These are phyloP conservation scores for Empidonax alnorum DNA, from an alignment of 2,113 vertebrate genomes.

Conservation along the genomic window DNA sequence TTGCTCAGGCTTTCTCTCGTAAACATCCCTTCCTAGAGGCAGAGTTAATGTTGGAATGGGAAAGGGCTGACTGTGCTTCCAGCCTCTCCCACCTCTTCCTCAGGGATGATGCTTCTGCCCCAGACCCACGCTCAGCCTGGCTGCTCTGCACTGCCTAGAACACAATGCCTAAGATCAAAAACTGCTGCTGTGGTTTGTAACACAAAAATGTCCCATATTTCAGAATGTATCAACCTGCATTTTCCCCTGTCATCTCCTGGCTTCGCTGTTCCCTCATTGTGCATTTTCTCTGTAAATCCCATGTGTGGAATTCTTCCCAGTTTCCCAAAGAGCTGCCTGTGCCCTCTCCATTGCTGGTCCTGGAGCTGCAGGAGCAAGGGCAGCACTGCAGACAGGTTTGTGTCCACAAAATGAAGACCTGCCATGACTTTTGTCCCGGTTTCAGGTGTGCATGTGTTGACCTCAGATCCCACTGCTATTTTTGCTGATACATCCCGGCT, in stretches of 20 bases:
- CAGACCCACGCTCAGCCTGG: neutral
- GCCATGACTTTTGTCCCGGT: neutral
- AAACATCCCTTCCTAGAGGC: neutral
- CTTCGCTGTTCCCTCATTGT: neutral
- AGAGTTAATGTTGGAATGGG: neutral
- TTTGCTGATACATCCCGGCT: neutral
- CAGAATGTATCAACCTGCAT: neutral
- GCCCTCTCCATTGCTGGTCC: neutral
- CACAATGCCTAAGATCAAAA: neutral
- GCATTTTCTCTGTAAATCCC: neutral
- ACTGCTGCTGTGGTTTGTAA: neutral
- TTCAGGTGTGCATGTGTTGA: fast-evolving
- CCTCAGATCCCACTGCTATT: neutral
- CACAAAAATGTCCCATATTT: neutral
- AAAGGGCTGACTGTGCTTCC: neutral
- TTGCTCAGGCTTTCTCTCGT: neutral
- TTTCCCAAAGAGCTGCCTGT: neutral
- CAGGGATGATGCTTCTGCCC: neutral
- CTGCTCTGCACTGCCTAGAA: neutral
- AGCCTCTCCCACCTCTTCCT: neutral
- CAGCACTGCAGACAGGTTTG: neutral
- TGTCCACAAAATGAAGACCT: neutral
- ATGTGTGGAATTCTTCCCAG: neutral
- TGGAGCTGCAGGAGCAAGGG: neutral
- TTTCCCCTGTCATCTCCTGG: neutral